Evolutionary conservation across 2,113 vertebrate species (phyloP).

Genomic region (Stomatorhinus ivindoensis): DNA sequence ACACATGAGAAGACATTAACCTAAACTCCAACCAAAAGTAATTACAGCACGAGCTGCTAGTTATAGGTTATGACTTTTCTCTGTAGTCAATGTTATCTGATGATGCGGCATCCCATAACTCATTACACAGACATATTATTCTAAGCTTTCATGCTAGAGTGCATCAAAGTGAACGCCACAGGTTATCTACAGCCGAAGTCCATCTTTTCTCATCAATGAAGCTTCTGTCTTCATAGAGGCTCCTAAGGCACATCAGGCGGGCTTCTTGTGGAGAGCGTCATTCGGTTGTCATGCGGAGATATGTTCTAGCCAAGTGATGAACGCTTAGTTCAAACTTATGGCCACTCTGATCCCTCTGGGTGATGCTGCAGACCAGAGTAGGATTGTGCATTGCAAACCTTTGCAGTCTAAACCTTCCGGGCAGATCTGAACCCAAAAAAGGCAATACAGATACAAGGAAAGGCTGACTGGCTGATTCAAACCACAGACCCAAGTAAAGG

Average conservation of each 20-base stretch:
- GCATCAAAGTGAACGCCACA: background rate
- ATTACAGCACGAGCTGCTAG: background rate
- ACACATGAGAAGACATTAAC: background rate
- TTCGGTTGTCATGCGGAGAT: background rate
- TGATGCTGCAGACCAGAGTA: background rate
- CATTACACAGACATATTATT: background rate
- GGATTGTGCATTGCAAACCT: background rate
- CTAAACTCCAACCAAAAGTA: background rate
- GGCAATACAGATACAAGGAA: background rate
- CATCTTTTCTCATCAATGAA: background rate
- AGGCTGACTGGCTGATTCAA: background rate
- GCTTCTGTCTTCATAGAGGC: background rate
- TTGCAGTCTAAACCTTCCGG: background rate
- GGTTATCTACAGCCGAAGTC: background rate
- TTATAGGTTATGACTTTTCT: background rate
- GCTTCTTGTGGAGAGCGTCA: background rate
- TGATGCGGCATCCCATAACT: background rate
- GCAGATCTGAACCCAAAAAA: background rate
- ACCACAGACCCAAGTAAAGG: background rate
- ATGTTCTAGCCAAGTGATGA: background rate
- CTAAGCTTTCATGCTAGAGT: background rate
- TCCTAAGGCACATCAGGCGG: background rate
- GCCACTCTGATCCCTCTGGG: background rate
- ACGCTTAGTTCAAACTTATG: background rate
- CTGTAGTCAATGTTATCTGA: background rate